Conservation (phyloP, 2,888 invertebrate species). For the Bhutanitis thaidina region DNA sequence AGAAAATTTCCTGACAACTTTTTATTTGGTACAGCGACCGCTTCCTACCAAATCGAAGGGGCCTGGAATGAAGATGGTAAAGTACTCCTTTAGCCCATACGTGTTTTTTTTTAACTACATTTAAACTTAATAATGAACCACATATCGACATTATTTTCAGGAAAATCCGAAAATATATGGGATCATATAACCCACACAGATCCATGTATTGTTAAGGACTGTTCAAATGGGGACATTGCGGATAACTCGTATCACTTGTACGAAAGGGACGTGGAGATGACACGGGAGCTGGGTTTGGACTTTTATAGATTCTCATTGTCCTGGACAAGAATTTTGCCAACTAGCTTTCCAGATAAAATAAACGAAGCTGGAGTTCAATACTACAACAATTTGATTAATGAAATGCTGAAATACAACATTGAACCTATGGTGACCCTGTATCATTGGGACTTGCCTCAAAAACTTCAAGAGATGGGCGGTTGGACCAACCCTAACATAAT, state of each 20-base stretch:
- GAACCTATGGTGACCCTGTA: conserved; percentile 35
- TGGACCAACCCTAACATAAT: conserved; percentile 56
- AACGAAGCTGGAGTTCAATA: conserved; percentile 64
- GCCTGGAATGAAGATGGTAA: conserved; percentile 71
- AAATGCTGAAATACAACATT: conserved; percentile 77
- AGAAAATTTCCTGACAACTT: conserved; percentile 45
- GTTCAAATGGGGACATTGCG: conserved; percentile 74
- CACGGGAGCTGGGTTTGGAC: conserved; percentile 63
- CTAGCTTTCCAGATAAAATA: conserved; percentile 70
- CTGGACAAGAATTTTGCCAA: conserved; percentile 84
- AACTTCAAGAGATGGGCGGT: conserved; percentile 31
- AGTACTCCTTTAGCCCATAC: conserved; percentile 67
- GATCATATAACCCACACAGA: conserved; percentile 68
- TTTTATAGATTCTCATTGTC: conserved; percentile 81
- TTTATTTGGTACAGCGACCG: conserved; percentile 35
- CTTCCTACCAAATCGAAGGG: conserved; percentile 73
- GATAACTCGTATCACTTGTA: conserved; percentile 82
- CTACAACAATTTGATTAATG: conserved; percentile 68
- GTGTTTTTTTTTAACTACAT: conserved; percentile 38
- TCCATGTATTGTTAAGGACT: conserved; percentile 63
- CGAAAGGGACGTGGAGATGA: conserved; percentile 68
- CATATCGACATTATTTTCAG: conserved; percentile 24
- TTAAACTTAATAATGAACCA: background rate
- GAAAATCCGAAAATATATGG: conserved; percentile 79
- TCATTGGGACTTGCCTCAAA: conserved; percentile 33